Evolutionary conservation across 1,140 invertebrate species (phyloP).

Genomic region (Anoplophora glabripennis): DNA sequence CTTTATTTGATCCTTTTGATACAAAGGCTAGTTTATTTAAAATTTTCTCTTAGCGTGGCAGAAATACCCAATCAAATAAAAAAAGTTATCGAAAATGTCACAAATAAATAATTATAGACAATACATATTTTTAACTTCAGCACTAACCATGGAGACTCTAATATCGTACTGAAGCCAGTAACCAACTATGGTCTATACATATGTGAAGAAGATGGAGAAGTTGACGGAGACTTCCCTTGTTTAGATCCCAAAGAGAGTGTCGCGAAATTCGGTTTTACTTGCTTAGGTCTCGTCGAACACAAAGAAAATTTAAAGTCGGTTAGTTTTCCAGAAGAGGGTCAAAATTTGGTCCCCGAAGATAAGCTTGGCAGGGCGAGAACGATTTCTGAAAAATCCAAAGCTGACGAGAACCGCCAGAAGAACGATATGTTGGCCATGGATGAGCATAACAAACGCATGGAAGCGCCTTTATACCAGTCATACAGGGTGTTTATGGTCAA

Average conservation of each 20-base stretch:
- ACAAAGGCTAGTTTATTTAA: no score
- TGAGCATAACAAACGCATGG: constrained; percentile 69
- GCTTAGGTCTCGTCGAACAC: constrained; percentile 57
- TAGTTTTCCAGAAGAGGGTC: constrained; percentile 19
- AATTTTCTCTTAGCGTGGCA: no score
- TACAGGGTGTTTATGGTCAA: constrained; percentile 77
- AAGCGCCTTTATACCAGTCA: constrained; percentile 80
- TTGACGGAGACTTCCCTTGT: constrained; percentile 89
- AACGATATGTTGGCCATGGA: constrained; percentile 49
- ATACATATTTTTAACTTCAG: constrained; percentile 47
- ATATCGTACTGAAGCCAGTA: constrained; percentile 53
- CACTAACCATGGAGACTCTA: constrained; percentile 58
- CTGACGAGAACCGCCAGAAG: constrained; percentile 35
- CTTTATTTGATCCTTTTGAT: no score
- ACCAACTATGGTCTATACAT: constrained; percentile 83
- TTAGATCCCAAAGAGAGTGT: constrained; percentile 84
- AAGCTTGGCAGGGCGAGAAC: constrained; percentile 13
- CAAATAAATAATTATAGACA: no score
- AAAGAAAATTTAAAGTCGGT: constrained; percentile 25
- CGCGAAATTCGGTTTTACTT: constrained; percentile 88
- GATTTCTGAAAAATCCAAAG: constrained; percentile 26
- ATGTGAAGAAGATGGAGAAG: constrained; percentile 95
- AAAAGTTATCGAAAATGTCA: no score
- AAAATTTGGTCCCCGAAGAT: constrained; percentile 11
- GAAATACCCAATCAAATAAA: no score